These are phyloP conservation scores for Colinus virginianus DNA, from an alignment of 2,113 vertebrate genomes.

Conservation along the genomic window DNA sequence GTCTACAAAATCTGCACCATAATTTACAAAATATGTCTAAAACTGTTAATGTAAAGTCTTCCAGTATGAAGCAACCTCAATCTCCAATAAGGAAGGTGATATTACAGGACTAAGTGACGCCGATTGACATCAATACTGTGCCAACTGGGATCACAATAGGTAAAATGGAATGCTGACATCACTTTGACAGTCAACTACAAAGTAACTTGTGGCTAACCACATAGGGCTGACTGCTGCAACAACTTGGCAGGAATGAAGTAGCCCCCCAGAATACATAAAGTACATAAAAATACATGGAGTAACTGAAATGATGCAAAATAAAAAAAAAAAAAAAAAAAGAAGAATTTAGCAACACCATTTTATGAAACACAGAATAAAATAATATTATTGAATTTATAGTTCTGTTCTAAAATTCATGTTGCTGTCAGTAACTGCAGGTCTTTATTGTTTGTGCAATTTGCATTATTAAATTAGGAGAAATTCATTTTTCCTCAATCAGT, in stretches of 20 bases:
- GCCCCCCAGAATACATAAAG: background rate
- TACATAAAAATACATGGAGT: background rate
- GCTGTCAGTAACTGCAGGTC: background rate
- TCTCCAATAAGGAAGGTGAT: background rate
- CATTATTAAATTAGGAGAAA: conserved; percentile 79
- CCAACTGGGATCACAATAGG: background rate
- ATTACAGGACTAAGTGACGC: background rate
- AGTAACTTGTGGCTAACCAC: background rate
- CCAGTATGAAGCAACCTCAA: background rate
- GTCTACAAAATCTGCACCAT: background rate
- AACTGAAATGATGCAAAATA: background rate
- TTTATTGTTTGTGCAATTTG: conserved; percentile 29
- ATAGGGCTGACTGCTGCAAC: background rate
- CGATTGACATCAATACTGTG: background rate
- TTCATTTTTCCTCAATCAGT: conserved; percentile 76
- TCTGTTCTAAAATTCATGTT: background rate
- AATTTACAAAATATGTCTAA: conserved; percentile 20
- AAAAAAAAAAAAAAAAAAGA: background rate
- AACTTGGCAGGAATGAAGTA: background rate
- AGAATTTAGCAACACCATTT: background rate
- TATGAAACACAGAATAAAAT: background rate
- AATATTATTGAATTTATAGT: background rate
- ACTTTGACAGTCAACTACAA: background rate
- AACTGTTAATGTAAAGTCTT: background rate
- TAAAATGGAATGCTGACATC: background rate